phyloP scores from a whole-genome alignment of 2,888 invertebrate species.

The Pseudococcus longispinus region DNA sequence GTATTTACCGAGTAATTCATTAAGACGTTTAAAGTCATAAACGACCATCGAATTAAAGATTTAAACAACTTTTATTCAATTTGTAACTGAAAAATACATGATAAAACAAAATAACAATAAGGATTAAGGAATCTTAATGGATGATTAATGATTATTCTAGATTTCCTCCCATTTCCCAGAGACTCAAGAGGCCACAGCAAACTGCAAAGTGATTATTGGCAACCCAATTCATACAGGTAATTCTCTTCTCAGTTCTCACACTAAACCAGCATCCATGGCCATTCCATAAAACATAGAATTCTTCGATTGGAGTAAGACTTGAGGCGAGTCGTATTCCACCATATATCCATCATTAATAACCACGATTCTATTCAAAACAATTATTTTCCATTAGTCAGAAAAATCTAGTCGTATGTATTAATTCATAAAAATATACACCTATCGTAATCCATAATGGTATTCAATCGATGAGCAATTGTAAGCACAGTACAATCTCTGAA shows the following conservation, averaged over 20 bases:
- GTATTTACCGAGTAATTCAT: neutral
- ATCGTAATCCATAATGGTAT: constrained; percentile 90
- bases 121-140: too few species aligned
- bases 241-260: neutral
- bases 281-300: constrained; percentile 79
- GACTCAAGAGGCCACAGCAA: too few species aligned
- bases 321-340: constrained; percentile 79
- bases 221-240: too few species aligned
- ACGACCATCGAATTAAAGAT: too few species aligned
- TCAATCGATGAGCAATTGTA: constrained; percentile 91
- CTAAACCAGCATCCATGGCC: constrained; percentile 68
- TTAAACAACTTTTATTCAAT: too few species aligned
- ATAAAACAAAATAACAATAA: too few species aligned
- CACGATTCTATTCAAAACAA: constrained; percentile 70
- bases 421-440: constrained; percentile 62
- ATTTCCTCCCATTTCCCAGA: too few species aligned
- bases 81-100: too few species aligned
- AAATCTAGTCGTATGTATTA: neutral
- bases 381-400: neutral
- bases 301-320: constrained; percentile 72
- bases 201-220: too few species aligned
- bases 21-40: too few species aligned
- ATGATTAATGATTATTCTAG: too few species aligned
- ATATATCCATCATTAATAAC: constrained; percentile 80
- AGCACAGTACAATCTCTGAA: constrained; percentile 87